These are phyloP conservation scores for Didymodactylos carnosus DNA, from an alignment of 2,888 invertebrate species.

Conservation along the genomic window DNA sequence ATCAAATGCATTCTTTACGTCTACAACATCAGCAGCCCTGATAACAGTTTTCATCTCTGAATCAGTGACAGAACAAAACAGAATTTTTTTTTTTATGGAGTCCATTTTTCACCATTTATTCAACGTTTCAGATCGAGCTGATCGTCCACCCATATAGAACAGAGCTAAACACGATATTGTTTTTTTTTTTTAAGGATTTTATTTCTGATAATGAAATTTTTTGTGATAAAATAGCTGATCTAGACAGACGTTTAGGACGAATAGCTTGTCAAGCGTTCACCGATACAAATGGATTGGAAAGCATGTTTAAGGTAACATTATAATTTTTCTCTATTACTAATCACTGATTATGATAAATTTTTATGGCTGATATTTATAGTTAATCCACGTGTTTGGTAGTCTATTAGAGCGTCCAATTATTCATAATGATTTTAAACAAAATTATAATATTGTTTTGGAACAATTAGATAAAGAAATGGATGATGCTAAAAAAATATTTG, in stretches of 20 bases:
- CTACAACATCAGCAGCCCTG: too few species aligned
- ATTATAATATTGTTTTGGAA: constrained; percentile 57
- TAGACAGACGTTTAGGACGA: constrained; percentile 70
- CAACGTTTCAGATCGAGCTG: too few species aligned
- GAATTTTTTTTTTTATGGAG: too few species aligned
- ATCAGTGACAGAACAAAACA: too few species aligned
- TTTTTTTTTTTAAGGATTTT: constrained; percentile 42
- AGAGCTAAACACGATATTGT: not conserved
- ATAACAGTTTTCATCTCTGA: too few species aligned
- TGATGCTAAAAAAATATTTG: constrained; percentile 30
- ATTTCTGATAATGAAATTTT: constrained; percentile 60
- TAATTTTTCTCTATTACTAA: too few species aligned
- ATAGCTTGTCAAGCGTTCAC: constrained; percentile 78
- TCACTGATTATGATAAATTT: too few species aligned
- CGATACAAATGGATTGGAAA: constrained; percentile 70
- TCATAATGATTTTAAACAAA: constrained; percentile 63
- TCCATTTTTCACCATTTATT: too few species aligned
- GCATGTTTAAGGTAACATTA: constrained; percentile 57
- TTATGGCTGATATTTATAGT: constrained; percentile 38
- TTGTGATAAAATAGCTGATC: constrained; percentile 57
- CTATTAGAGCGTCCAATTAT: constrained; percentile 68
- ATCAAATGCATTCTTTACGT: too few species aligned
- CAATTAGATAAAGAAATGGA: constrained; percentile 40
- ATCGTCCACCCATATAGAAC: not conserved
- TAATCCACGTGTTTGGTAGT: constrained; percentile 67